Conservation (phyloP, 2,797 vertebrate genomes). For the Cryptoprocta ferox region DNA sequence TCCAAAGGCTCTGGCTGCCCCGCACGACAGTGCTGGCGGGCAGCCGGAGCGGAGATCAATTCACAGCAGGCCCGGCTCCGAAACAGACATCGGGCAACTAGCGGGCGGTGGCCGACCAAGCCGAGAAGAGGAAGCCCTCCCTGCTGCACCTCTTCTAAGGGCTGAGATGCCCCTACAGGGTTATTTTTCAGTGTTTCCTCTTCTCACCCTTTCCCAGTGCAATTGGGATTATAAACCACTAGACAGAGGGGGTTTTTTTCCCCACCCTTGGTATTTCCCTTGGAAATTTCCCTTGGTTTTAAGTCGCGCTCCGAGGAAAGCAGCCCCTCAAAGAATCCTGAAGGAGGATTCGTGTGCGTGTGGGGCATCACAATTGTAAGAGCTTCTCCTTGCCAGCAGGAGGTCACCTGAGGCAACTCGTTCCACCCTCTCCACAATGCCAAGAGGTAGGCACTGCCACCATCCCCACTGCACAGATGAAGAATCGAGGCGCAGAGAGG, state of each 20-base stretch:
- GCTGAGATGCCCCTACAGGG: not conserved
- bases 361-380: too few relatives aligned
- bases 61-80: not conserved
- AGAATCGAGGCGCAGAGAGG: not conserved
- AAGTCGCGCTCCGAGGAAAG: not conserved
- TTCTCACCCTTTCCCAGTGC: not conserved
- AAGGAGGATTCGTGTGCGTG: not conserved
- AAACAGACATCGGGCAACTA: not conserved
- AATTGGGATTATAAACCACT: not conserved
- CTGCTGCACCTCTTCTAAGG: not conserved
- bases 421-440: not conserved
- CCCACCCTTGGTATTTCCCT: not conserved
- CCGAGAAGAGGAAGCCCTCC: not conserved
- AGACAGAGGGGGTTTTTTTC: not conserved
- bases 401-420: not conserved
- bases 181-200: not conserved
- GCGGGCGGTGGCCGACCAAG: not conserved
- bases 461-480: constrained; percentile 21
- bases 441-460: not conserved
- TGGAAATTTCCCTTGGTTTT: not conserved
- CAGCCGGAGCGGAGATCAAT: not conserved
- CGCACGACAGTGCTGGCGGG: not conserved
- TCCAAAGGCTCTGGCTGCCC: not conserved
- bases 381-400: not conserved
- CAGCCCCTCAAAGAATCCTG: not conserved